A percentile compares a stretch with the other conserved stretches of the same genome.
phyloP scores from a whole-genome alignment of 2,888 invertebrate genomes.

The Lycocerus yunnanus region DNA sequence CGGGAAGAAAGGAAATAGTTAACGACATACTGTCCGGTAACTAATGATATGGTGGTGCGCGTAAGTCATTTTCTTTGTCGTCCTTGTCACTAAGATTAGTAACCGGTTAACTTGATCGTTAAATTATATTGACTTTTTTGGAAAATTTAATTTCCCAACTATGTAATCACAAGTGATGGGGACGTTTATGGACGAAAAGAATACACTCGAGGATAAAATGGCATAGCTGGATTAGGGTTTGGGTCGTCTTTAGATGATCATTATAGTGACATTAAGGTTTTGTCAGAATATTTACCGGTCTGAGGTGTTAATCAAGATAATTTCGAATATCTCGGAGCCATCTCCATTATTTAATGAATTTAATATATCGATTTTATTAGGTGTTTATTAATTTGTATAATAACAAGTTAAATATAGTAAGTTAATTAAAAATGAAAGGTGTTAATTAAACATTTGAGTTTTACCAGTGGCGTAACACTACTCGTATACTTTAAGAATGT shows the following conservation, averaged over 20 bases:
- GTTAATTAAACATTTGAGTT: neutral
- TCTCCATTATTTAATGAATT: neutral
- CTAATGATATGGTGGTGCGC: constrained; percentile 27
- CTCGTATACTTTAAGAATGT: neutral
- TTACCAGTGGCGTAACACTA: neutral
- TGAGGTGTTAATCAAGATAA: neutral
- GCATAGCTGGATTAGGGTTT: neutral
- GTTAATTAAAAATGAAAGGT: neutral
- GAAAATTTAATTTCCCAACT: constrained; percentile 3
- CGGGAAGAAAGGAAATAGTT: constrained; percentile 34
- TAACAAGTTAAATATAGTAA: neutral
- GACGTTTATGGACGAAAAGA: neutral
- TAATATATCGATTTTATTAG: neutral
- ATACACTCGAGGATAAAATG: neutral
- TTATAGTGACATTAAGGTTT: neutral
- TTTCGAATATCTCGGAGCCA: neutral
- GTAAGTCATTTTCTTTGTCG: constrained; percentile 27
- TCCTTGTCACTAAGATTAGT: neutral
- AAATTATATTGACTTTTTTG: constrained; percentile 14
- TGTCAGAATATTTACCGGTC: neutral
- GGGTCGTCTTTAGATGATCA: neutral
- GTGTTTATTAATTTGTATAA: neutral
- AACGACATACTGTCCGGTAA: constrained; percentile 31
- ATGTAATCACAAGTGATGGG: neutral
- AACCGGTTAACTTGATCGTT: constrained; percentile 14